Conservation (phyloP, 2,113 vertebrate genomes). For the Bostrychus sinensis region DNA sequence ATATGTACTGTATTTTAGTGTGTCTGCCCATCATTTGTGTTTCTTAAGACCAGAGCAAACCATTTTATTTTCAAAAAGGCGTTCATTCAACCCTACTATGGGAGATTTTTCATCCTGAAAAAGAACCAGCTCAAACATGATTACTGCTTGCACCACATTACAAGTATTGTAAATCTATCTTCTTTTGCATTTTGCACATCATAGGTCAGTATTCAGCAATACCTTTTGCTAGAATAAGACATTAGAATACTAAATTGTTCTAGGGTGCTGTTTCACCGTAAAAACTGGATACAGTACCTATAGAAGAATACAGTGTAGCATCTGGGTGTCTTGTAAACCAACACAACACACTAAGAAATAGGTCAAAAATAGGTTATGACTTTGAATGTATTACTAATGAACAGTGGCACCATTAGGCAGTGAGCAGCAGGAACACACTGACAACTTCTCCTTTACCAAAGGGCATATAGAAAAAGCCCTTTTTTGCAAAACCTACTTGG, state of each 20-base stretch:
- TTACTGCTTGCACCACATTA: not conserved
- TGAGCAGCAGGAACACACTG: slow-evolving; percentile 21
- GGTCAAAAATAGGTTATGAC: slow-evolving; percentile 28
- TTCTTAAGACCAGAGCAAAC: not conserved
- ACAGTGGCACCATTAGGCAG: slow-evolving; percentile 56
- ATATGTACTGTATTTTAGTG: not conserved
- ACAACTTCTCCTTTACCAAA: slow-evolving; percentile 36
- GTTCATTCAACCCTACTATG: not conserved
- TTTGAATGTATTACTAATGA: slow-evolving; percentile 54
- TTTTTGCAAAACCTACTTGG: slow-evolving; percentile 43
- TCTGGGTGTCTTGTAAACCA: not conserved
- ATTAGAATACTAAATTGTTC: too few relatives aligned
- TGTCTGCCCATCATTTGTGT: not conserved
- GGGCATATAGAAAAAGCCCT: slow-evolving; percentile 31
- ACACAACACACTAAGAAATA: slow-evolving; percentile 24
- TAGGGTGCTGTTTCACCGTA: too few relatives aligned
- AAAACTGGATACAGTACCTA: too few relatives aligned
- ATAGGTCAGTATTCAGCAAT: too few relatives aligned
- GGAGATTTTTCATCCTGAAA: not conserved
- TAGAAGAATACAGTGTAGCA: not conserved
- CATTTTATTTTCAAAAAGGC: not conserved
- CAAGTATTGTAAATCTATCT: too few relatives aligned
- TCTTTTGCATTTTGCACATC: too few relatives aligned
- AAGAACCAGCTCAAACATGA: not conserved
- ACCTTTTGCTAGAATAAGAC: too few relatives aligned